phyloP scores from a whole-genome alignment of 2,797 vertebrate genomes.

The Austrolebias charrua region DNA sequence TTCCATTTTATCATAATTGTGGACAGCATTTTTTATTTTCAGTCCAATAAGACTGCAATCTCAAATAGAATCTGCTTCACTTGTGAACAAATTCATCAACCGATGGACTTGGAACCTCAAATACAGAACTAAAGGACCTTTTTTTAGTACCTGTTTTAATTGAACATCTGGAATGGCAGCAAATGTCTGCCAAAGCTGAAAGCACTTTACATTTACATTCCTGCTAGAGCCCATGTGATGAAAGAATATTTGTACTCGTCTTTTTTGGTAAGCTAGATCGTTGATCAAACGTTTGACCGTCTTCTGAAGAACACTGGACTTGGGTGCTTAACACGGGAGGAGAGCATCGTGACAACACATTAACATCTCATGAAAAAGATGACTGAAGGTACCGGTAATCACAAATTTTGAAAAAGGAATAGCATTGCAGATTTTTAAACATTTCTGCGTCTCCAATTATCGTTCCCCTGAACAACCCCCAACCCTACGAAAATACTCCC shows the following conservation, averaged over 20 bases:
- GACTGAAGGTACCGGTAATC: constrained; percentile 14
- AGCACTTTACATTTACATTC: constrained; percentile 61
- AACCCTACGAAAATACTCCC: constrained; percentile 1
- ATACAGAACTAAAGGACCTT: not conserved
- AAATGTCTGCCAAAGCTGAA: constrained; percentile 27
- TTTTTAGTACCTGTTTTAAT: not conserved
- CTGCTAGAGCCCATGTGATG: constrained; percentile 52
- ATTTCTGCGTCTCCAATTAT: constrained; percentile 9
- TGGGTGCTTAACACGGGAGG: constrained; percentile 34
- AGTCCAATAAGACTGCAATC: not conserved
- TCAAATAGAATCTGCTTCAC: constrained; percentile 5
- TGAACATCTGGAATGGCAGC: too few species aligned
- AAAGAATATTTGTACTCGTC: constrained; percentile 25
- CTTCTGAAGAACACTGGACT: constrained; percentile 33
- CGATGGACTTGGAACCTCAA: not conserved
- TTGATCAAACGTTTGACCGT: constrained; percentile 58
- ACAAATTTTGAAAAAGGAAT: constrained; percentile 5
- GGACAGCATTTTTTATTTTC: not conserved
- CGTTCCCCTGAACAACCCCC: constrained; percentile 5
- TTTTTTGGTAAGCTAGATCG: constrained; percentile 48
- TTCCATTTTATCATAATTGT: not conserved
- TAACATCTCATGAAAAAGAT: constrained; percentile 41
- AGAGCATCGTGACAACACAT: constrained; percentile 32
- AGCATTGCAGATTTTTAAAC: constrained; percentile 11
- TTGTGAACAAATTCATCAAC: not conserved